Evolutionary conservation across 2,888 invertebrate genomes (phyloP), one percentile per base, ranked within the genome.

Genomic region (Dioctria linearis): DNA sequence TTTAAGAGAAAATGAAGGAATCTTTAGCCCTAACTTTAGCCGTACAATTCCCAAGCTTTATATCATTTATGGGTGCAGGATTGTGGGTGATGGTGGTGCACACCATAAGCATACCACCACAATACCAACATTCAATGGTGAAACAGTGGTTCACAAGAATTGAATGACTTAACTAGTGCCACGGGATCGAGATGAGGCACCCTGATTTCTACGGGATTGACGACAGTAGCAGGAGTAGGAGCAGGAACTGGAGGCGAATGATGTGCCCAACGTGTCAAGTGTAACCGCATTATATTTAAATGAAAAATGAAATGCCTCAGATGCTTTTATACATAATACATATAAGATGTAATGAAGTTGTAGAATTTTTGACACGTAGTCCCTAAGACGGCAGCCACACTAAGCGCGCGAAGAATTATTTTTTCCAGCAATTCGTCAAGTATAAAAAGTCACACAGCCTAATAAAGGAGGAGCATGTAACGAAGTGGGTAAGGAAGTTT

Each of bases 231-330:
- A 49, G 37, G 39, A 9, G 37, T 46, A n/a, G 81, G 81, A 80
- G 80, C 73, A 54, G 81, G 63, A 80, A 82, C 81, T 82, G 78
- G 51, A 67, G 80, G 82, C 76, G 25, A 25, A 25, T 80, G 81
- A 78, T 80, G 82, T 83, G 81, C 82, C 81, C 80, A 84, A 83
- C 83, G 82, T 84, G 84, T 84, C 84, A 84, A 81, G 78, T 83
- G 80, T 83, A 84, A 83, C 83, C 83, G 79, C 81, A 84, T 84
- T 83, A 84, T 81, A 79, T 81, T 82, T 82, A 82, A 82, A 82
- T 82, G 82, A 82, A 82, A 82, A 82, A 82, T 82, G 82, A 82
- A 81, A 82, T 82, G 78, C 69, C 78, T 61, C 69, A 46, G 79
- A 67, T 69, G 67, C 69, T 49, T 69, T 54, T 79, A 69, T 79